phyloP scores from a whole-genome alignment of 1,140 invertebrate genomes.

The Nymphalis io region DNA sequence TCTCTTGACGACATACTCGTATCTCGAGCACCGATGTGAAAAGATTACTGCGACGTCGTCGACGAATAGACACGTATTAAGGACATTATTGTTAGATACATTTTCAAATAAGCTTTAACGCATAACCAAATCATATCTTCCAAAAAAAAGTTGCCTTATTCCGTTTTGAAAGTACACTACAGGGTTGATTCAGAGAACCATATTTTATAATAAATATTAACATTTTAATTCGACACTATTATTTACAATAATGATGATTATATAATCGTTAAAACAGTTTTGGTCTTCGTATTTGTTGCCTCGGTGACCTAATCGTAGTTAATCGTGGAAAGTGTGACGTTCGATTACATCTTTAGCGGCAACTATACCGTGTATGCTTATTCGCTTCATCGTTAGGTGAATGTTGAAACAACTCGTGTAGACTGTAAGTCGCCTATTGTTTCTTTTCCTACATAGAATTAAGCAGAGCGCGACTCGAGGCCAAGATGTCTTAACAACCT shows the following conservation, averaged over 20 bases:
- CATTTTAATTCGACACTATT: constrained; percentile 3
- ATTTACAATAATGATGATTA: constrained; percentile 1
- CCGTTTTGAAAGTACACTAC: too few species aligned
- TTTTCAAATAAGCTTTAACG: too few species aligned
- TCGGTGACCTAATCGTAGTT: background rate
- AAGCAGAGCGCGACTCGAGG: constrained; percentile 59
- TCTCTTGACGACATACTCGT: constrained; percentile 5
- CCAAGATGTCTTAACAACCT: constrained; percentile 28
- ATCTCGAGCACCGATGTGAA: background rate
- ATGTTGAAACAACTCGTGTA: constrained; percentile 39
- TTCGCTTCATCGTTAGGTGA: constrained; percentile 8
- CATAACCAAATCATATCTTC: too few species aligned
- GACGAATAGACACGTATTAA: too few species aligned
- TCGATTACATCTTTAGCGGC: constrained; percentile 17
- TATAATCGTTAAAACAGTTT: background rate
- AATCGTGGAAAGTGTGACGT: constrained; percentile 17
- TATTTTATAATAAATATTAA: too few species aligned
- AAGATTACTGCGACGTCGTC: background rate
- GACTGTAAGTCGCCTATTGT: constrained; percentile 42
- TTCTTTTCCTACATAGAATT: constrained; percentile 41
- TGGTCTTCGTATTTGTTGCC: background rate
- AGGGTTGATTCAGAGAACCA: too few species aligned
- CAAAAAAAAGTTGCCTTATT: too few species aligned
- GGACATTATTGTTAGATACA: too few species aligned
- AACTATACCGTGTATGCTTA: constrained; percentile 1